These are phyloP conservation scores for Rhagoletis pomonella DNA, from an alignment of 1,140 invertebrate species.

Conservation along the genomic window DNA sequence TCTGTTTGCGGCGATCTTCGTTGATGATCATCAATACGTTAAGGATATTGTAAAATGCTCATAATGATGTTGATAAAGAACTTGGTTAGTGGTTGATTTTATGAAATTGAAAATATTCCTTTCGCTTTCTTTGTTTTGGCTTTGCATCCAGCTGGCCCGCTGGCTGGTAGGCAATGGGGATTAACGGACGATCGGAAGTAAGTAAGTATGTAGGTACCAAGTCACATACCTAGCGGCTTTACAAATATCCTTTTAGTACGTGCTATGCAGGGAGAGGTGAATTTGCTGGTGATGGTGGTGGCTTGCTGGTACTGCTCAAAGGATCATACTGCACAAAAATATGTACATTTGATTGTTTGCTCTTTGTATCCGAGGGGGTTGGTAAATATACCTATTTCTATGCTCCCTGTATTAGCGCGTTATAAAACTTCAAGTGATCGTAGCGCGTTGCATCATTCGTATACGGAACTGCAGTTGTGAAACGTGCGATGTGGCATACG, in stretches of 20 bases:
- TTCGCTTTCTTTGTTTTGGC: background rate
- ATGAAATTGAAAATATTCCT: constrained; percentile 10
- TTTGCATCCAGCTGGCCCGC: background rate
- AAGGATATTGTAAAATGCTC: background rate
- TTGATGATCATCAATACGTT: constrained; percentile 12
- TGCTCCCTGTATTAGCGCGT: constrained; percentile 43
- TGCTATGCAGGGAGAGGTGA: constrained; percentile 33
- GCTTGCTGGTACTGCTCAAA: background rate
- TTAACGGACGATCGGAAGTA: constrained; percentile 50
- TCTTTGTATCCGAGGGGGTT: constrained; percentile 52
- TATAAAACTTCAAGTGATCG: constrained; percentile 69
- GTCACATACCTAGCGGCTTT: background rate
- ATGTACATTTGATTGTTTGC: background rate
- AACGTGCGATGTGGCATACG: constrained; percentile 57
- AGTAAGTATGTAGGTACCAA: constrained; percentile 3
- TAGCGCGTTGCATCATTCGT: constrained; percentile 71
- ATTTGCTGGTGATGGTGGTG: constrained; percentile 35
- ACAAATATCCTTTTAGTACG: constrained; percentile 8
- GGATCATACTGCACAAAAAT: constrained; percentile 30
- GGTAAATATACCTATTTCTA: constrained; percentile 21
- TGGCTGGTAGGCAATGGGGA: background rate
- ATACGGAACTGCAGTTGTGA: constrained; percentile 65
- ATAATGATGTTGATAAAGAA: background rate
- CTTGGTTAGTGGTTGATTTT: constrained; percentile 46
- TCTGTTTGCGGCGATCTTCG: background rate